phyloP scores from a whole-genome alignment of 2,888 invertebrate species.

The Cotesia congregata region DNA sequence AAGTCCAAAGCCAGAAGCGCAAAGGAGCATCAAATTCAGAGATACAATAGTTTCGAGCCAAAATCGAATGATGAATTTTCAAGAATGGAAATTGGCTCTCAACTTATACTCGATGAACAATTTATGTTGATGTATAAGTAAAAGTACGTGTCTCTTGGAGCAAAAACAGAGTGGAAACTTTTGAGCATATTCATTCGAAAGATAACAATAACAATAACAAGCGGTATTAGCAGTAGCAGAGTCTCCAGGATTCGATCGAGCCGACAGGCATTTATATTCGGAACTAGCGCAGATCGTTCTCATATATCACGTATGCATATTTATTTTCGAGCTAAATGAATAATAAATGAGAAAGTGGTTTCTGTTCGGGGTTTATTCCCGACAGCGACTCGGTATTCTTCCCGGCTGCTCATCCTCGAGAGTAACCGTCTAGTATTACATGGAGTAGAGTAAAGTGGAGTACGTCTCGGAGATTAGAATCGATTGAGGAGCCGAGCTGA shows the following conservation, averaged over 20 bases:
- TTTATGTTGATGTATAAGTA: no score
- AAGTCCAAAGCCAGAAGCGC: background rate
- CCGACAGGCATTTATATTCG: no score
- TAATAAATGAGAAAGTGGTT: background rate
- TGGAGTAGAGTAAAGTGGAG: no score
- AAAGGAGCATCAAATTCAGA: background rate
- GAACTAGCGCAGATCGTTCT: background rate
- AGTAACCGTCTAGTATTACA: conserved; percentile 35
- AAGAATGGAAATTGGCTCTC: conserved; percentile 49
- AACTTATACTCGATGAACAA: conserved; percentile 55
- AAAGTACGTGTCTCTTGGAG: no score
- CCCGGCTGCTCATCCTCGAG: conserved; percentile 47
- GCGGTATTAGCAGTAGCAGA: no score
- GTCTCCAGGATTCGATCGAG: no score
- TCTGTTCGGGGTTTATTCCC: conserved; percentile 26
- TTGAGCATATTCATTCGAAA: no score
- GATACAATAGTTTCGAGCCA: background rate
- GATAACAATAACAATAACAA: no score
- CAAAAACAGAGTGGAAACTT: no score
- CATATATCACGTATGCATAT: background rate
- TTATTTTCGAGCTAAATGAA: background rate
- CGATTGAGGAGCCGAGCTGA: conserved; percentile 37
- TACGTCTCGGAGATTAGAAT: conserved; percentile 41
- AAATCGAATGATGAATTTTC: no score
- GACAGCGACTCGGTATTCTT: conserved; percentile 51